A percentile compares a stretch with the other conserved stretches of the same genome.
phyloP scores from a whole-genome alignment of 2,888 invertebrate species.

The Eilema sororculum region DNA sequence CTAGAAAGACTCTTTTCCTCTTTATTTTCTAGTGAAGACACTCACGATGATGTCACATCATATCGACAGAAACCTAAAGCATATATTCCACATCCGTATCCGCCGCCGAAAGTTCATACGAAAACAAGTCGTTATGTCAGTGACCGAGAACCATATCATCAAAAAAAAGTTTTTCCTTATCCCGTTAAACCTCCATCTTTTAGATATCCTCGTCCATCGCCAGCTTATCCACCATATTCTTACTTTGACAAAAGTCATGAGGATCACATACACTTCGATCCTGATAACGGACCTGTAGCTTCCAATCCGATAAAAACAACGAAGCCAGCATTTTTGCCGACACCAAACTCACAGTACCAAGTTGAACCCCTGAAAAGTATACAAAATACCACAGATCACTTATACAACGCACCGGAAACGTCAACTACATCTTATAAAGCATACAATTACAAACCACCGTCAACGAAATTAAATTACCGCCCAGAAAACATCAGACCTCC shows the following conservation, averaged over 20 bases:
- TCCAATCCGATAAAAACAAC: constrained; percentile 69
- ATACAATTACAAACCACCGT: constrained; percentile 61
- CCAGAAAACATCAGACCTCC: constrained; percentile 77
- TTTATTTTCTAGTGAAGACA: constrained; percentile 75
- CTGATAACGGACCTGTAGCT: constrained; percentile 62
- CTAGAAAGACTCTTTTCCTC: constrained; percentile 79
- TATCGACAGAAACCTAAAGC: constrained; percentile 60
- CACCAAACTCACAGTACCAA: constrained; percentile 56
- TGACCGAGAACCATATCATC: constrained; percentile 62
- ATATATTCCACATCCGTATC: constrained; percentile 54
- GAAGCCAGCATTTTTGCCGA: constrained; percentile 72
- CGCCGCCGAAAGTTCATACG: constrained; percentile 55
- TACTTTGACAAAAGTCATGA: constrained; percentile 57
- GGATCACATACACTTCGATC: constrained; percentile 51
- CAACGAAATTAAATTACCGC: constrained; percentile 69
- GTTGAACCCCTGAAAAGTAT: constrained; percentile 51
- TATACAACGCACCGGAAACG: constrained; percentile 63
- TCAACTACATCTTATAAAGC: constrained; percentile 58
- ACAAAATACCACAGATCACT: constrained; percentile 59
- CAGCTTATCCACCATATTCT: constrained; percentile 59
- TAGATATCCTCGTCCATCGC: constrained; percentile 66
- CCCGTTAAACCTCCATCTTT: constrained; percentile 64
- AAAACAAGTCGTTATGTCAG: constrained; percentile 65
- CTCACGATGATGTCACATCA: constrained; percentile 53
- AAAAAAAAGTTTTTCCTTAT: constrained; percentile 66